Percentiles rank a stretch among this genome's conserved stretches.
Conservation (phyloP, 2,888 invertebrate species). For the Diarsia mendica region DNA sequence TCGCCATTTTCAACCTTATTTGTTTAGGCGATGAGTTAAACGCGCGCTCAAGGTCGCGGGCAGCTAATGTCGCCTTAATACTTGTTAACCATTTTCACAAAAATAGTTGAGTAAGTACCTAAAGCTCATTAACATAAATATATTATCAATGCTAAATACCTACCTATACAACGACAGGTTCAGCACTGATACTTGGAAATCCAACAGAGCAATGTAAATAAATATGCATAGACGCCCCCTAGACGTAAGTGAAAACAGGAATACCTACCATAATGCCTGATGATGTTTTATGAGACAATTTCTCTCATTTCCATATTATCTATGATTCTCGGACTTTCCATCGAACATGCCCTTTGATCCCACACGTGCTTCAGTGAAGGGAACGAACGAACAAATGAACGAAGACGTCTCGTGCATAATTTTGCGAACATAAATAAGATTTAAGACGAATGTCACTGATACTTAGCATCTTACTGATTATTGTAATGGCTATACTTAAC, state of each 20-base stretch:
- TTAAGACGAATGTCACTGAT: constrained; percentile 25
- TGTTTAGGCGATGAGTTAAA: no score
- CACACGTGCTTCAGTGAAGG: constrained; percentile 30
- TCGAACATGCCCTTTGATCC: constrained; percentile 41
- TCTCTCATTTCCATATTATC: constrained; percentile 52
- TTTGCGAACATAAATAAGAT: constrained; percentile 21
- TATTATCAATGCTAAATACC: not conserved
- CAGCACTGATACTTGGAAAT: not conserved
- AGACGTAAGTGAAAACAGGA: not conserved
- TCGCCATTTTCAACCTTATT: no score
- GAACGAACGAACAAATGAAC: constrained; percentile 21
- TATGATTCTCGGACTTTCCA: constrained; percentile 34
- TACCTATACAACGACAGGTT: not conserved
- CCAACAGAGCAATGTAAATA: not conserved
- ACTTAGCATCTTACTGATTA: constrained; percentile 16
- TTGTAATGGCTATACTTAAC: constrained; percentile 11
- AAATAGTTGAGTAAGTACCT: not conserved
- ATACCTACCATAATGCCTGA: constrained; percentile 3
- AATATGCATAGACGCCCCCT: not conserved
- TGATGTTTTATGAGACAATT: constrained; percentile 27
- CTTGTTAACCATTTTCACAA: not conserved
- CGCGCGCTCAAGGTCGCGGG: no score
- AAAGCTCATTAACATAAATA: not conserved
- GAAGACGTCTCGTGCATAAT: constrained; percentile 14
- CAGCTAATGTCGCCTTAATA: no score